Evolutionary conservation across 2,113 vertebrate genomes (phyloP).

Genomic region (Reinhardtius hippoglossoides): DNA sequence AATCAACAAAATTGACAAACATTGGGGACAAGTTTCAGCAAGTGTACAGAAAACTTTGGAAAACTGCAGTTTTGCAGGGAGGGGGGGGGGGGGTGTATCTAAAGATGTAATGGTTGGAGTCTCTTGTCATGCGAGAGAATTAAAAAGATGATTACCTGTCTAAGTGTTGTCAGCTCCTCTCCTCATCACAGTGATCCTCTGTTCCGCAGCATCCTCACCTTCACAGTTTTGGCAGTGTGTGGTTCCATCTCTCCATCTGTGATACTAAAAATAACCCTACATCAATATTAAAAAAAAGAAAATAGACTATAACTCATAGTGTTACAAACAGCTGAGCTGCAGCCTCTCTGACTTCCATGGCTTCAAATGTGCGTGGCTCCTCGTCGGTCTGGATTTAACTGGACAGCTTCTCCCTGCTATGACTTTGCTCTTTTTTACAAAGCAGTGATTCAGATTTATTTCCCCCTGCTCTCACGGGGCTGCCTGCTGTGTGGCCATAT

Average conservation of each 20-base stretch:
- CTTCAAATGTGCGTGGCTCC: not conserved
- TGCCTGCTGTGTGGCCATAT: slow-evolving; percentile 79
- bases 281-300: not conserved
- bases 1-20: too few relatives aligned
- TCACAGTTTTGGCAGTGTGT: not conserved
- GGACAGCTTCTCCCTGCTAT: slow-evolving; percentile 23
- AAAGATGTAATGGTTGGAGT: too few relatives aligned
- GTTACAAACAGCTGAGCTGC: not conserved
- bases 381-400: too few relatives aligned
- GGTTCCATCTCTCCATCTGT: not conserved
- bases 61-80: too few relatives aligned
- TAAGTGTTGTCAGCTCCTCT: slow-evolving; percentile 13
- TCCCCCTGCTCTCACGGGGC: slow-evolving; percentile 41
- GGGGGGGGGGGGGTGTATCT: too few relatives aligned
- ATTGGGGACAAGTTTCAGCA: too few relatives aligned
- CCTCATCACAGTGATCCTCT: not conserved
- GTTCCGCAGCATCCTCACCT: not conserved
- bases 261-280: slow-evolving; percentile 3
- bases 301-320: not conserved
- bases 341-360: not conserved
- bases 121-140: not conserved
- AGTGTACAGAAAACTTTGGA: too few relatives aligned
- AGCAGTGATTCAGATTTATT: slow-evolving; percentile 56
- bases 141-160: slow-evolving; percentile 34
- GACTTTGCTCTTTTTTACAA: slow-evolving; percentile 56